Evolutionary conservation across 2,888 invertebrate genomes (phyloP).

Genomic region (Steromphala cineraria): DNA sequence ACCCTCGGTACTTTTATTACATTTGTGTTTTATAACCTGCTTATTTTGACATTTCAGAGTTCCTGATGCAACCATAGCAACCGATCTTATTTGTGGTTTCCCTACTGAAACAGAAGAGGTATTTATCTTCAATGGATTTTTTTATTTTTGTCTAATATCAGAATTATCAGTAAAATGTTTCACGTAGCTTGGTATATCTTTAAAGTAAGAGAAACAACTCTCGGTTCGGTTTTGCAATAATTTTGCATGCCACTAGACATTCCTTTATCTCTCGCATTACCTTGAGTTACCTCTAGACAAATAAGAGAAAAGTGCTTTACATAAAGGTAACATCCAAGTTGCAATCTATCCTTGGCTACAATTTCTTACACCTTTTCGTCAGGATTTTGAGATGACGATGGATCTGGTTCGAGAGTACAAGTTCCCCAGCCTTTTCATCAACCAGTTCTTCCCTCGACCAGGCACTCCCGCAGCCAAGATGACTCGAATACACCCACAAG

Average conservation of each 20-base stretch:
- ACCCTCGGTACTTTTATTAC: too few relatives aligned
- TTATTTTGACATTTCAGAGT: slow-evolving; percentile 80
- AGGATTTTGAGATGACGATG: slow-evolving; percentile 92
- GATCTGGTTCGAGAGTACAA: slow-evolving; percentile 87
- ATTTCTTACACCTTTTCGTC: slow-evolving; percentile 1
- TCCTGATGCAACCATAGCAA: slow-evolving; percentile 93
- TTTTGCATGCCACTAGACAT: background rate
- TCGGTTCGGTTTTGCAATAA: too few relatives aligned
- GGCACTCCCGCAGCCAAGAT: slow-evolving; percentile 97
- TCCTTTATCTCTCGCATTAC: background rate
- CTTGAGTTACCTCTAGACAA: too few relatives aligned
- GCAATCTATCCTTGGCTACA: background rate
- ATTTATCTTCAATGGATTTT: slow-evolving; percentile 17
- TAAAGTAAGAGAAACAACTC: too few relatives aligned
- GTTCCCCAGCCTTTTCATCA: slow-evolving; percentile 96
- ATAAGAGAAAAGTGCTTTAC: too few relatives aligned
- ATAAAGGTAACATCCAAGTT: too few relatives aligned
- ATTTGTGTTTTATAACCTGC: background rate
- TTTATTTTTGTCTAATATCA: too few relatives aligned
- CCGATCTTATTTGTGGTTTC: slow-evolving; percentile 98
- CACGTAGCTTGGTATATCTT: too few relatives aligned
- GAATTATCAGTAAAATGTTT: too few relatives aligned
- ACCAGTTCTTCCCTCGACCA: slow-evolving; percentile 97
- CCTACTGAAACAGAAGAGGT: slow-evolving; percentile 91
- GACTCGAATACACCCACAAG: slow-evolving; percentile 87